Percentiles rank a stretch among this genome's conserved stretches.
phyloP scores from a whole-genome alignment of 2,888 invertebrate genomes.

The Ichneumoninae sp. region DNA sequence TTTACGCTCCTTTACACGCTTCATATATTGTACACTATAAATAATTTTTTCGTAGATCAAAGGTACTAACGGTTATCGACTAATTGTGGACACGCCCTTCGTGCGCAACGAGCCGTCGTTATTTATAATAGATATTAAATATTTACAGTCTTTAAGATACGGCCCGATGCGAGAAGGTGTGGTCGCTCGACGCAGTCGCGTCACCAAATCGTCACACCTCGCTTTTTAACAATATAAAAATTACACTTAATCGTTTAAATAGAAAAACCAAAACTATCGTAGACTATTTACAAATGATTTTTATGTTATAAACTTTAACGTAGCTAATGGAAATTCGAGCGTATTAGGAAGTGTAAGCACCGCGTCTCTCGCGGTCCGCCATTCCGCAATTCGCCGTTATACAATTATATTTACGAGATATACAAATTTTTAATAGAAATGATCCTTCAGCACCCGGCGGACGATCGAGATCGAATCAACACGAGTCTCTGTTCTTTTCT shows the following conservation, averaged over 20 bases:
- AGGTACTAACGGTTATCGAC: constrained; percentile 64
- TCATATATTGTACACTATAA: constrained; percentile 56
- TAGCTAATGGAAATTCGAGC: constrained; percentile 47
- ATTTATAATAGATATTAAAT: constrained; percentile 42
- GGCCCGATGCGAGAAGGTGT: constrained; percentile 34
- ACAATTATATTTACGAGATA: constrained; percentile 31
- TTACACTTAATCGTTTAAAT: constrained; percentile 38
- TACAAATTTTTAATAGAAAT: constrained; percentile 46
- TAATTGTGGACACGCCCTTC: constrained; percentile 30
- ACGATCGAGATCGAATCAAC: constrained; percentile 56
- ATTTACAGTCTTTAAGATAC: constrained; percentile 66
- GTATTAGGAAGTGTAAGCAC: constrained; percentile 60
- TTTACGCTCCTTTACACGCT: constrained; percentile 44
- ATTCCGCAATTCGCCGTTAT: constrained; percentile 35
- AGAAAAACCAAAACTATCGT: constrained; percentile 30
- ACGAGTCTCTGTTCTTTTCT: constrained; percentile 31
- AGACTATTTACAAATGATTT: constrained; percentile 57
- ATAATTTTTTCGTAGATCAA: constrained; percentile 53
- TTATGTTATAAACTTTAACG: constrained; percentile 21
- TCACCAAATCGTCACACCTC: constrained; percentile 34
- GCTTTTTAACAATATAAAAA: constrained; percentile 6
- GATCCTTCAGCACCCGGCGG: constrained; percentile 61
- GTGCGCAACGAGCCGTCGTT: constrained; percentile 22
- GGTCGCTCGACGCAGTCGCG: constrained; percentile 34
- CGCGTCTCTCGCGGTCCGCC: constrained; percentile 51